These are phyloP conservation scores for Apocrypta bakeri DNA, from an alignment of 1,140 invertebrate genomes.

Conservation along the genomic window DNA sequence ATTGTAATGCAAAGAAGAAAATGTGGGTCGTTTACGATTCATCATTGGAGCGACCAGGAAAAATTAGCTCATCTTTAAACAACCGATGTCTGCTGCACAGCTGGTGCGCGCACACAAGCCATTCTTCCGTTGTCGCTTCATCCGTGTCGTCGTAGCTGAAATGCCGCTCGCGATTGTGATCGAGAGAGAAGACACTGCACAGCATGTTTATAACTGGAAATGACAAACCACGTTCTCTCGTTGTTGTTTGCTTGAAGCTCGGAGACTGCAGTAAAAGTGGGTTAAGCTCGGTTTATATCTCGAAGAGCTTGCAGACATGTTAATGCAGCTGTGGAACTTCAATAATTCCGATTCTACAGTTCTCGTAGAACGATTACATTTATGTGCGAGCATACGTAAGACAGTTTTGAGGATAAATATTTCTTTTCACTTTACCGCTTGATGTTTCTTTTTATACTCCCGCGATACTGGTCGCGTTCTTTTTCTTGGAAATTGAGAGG, in stretches of 20 bases:
- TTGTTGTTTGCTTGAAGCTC: not conserved
- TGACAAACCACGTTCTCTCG: not conserved
- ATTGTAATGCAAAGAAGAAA: not conserved
- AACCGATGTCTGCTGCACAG: too few species aligned
- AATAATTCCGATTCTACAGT: not conserved
- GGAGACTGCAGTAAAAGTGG: not conserved
- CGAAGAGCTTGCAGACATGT: constrained; percentile 9
- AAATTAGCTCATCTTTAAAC: not conserved
- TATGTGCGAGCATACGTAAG: too few species aligned
- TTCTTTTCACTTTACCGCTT: not conserved
- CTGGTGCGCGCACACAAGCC: not conserved
- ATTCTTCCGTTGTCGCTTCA: not conserved
- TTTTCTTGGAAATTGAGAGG: too few species aligned
- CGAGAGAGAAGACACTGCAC: not conserved
- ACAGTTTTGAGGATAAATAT: not conserved
- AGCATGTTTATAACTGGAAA: constrained; percentile 3
- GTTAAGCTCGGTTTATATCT: constrained; percentile 18
- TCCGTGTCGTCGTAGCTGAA: not conserved
- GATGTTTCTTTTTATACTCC: too few species aligned
- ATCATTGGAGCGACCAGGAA: not conserved
- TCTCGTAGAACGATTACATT: too few species aligned
- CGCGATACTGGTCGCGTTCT: not conserved
- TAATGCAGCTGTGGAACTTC: not conserved
- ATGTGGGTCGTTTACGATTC: not conserved
- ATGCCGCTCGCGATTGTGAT: constrained; percentile 5